Evolutionary conservation across 2,113 vertebrate genomes (phyloP).

Genomic region (Hystrix brachyura): DNA sequence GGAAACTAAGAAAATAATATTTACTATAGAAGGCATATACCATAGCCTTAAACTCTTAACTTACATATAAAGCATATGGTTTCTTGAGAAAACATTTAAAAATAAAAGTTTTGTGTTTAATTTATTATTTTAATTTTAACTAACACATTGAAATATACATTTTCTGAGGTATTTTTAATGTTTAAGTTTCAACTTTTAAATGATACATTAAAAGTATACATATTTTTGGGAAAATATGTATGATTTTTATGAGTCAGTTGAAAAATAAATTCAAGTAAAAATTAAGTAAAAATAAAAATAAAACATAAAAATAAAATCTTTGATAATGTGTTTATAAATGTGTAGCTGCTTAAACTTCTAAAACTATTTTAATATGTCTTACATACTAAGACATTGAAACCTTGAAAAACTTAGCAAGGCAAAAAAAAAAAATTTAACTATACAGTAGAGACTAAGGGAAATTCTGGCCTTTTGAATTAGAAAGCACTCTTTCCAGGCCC

Average conservation of each 20-base stretch:
- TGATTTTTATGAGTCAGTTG: background rate
- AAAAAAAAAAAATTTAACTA: background rate
- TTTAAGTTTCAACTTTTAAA: background rate
- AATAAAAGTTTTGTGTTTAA: background rate
- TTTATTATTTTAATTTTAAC: background rate
- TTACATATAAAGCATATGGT: background rate
- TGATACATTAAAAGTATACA: background rate
- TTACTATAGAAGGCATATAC: background rate
- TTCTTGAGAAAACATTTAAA: background rate
- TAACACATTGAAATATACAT: background rate
- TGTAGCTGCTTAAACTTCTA: slow-evolving; percentile 4
- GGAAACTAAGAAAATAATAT: slow-evolving; percentile 27
- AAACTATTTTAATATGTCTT: background rate
- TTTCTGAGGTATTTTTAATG: background rate
- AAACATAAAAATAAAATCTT: slow-evolving; percentile 26
- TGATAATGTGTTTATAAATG: background rate
- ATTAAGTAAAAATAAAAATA: background rate
- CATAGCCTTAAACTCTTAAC: background rate
- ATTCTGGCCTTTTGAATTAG: background rate
- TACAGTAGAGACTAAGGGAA: background rate
- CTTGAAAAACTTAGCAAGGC: background rate
- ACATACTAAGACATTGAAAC: background rate
- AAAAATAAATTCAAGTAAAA: background rate
- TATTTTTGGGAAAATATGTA: background rate
- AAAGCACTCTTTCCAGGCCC: background rate